Base-by-base conservation (phyloP, 2,888 invertebrate genomes). In the Perizoma flavofasciatum region DNA sequence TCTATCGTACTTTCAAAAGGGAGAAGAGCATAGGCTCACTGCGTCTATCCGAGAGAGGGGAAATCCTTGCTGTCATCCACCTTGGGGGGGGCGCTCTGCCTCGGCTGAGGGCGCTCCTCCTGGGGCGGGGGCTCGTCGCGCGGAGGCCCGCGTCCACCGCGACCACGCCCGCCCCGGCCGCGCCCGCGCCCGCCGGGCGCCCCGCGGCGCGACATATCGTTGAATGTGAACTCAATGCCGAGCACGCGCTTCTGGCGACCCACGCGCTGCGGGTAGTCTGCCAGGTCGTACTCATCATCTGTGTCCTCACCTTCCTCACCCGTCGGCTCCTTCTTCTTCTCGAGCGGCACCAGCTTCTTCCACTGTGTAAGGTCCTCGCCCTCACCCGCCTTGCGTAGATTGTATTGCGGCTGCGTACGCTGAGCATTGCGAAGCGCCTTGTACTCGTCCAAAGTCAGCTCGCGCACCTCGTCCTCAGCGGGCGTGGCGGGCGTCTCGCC, bases 61-160 rank as follows among this genome's bases (percentile, higher is more conserved):
- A 98, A 98, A 92, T 98, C 98, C 88, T 96, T 96, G 93, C 97
- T 98, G 92, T 98, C 98, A 85, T 98, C 98, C 70, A 98, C 97
- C 89, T 98, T 97, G 22, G 98, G 97, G 72, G 96, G 95, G 63
- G 92, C 83, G 39, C 77, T 83, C 65, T 75, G 75, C 63, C 86
- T 83, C 65, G 79, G 79, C 62, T 64, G 71, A 34, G 85, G 80
- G 71, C 89, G 89, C 82, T 89, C 90, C 77, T 88, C 89, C 10
- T 53, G 43, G 1, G 77, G 78, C 59, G 73, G 76, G 47, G 77
- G 70, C 68, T 82, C 86, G 69, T 85, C 89, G 51, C 85, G 87
- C 70, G 84, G 85, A 51, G 82, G 81, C 41, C 79, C 80, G 58
- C 92, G 79, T 61, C 94, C 91, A 4, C 93, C 90, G 44, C 93